Evolutionary conservation across 2,113 vertebrate genomes (phyloP), one percentile per base, ranked within the genome.

Genomic region (Colius striatus): DNA sequence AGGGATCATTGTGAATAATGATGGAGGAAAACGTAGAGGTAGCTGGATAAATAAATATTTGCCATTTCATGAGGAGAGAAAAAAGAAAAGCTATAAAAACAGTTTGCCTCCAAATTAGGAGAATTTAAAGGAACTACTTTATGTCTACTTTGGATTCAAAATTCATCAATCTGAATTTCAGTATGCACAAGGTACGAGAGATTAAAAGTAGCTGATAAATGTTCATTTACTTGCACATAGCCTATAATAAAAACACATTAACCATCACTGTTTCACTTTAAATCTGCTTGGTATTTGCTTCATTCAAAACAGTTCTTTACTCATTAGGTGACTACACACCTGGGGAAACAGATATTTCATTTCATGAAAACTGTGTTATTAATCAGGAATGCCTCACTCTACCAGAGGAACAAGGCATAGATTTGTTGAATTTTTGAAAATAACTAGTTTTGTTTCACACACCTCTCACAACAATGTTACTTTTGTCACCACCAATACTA

Each of bases 1-100:
- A 80, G 62, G 87, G 74, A 83, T 87, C 72, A 73, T 17, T 67
- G 71, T 62, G 48, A 89, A 75, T 82, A 87, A 96, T 63, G 72
- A 84, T 6, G 26, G 30, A 50, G 25, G 67, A 72, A 72, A 85
- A 91, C 10, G 10, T 32, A 47, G 26, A 81, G 16, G 34, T 19
- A 70, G 51, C 21, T 45, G 45, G 17, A 68, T 54, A 83, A 89
- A 90, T 71, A 87, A 85, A 65, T 75, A 89, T 34, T 87, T 85
- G 26, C 12, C 47, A 83, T 91, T 88, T 77, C 57, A 70, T 65
- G 22, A 65, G 45, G 2, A 32, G 45, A 74, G 26, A 20, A 32
- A 25, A 23, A 25, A 68, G 41, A 1, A 27, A 43, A 22, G 7
- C 9, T 50, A 41, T 50, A 20, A 57, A 67, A 70, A 47, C 16